A percentile compares a stretch with the other conserved stretches of the same genome.
Conservation (phyloP, 2,888 invertebrate species). For the Myathropa florea region DNA sequence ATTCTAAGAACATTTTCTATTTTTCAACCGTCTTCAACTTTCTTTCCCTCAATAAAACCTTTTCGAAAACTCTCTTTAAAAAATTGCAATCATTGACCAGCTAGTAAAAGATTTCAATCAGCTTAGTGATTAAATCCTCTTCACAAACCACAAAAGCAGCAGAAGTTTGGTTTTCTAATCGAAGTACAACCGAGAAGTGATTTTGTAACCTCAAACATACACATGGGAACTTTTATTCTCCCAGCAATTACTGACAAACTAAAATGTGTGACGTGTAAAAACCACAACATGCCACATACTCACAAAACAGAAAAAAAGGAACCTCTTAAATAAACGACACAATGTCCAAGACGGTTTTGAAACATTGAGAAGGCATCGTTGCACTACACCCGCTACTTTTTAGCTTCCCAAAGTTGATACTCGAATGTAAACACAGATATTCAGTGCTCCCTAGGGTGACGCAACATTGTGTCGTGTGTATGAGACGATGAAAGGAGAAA, state of each 20-base stretch:
- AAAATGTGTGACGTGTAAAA: conserved; percentile 3
- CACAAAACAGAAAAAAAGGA: conserved; percentile 7
- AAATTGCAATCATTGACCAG: no score
- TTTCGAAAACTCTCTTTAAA: no score
- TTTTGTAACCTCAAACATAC: neutral
- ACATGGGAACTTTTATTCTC: neutral
- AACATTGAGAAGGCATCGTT: conserved; percentile 7
- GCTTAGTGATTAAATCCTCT: no score
- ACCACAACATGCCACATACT: neutral
- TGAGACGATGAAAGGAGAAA: neutral
- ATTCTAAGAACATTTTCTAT: no score
- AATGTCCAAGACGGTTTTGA: conserved; percentile 35
- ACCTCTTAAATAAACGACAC: conserved; percentile 16
- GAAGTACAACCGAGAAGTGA: conserved; percentile 29
- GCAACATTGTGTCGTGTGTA: conserved; percentile 24
- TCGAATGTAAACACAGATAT: conserved; percentile 20
- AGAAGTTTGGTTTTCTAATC: neutral
- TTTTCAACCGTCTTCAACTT: no score
- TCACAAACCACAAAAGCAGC: neutral
- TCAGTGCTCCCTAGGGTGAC: conserved; percentile 12
- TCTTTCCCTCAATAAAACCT: no score
- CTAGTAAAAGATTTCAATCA: no score
- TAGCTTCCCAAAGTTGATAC: neutral
- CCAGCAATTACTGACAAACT: neutral
- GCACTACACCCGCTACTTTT: neutral